A percentile compares a stretch with the other conserved stretches of the same genome.
phyloP scores from a whole-genome alignment of 2,888 invertebrate species.

The Germaria angustata region DNA sequence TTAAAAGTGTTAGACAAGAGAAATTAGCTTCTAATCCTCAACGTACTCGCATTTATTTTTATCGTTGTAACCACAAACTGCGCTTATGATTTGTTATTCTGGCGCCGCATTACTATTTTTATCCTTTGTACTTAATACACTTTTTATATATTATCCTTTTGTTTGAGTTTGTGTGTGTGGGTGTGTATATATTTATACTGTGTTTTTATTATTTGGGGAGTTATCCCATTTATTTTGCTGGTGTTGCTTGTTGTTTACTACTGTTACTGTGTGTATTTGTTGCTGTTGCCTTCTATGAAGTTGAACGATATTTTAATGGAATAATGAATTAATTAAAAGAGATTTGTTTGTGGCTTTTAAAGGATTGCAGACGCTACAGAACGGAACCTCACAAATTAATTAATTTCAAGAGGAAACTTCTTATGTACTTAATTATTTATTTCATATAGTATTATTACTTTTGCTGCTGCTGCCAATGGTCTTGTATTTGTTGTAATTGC shows the following conservation, averaged over 20 bases:
- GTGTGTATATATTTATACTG: not conserved
- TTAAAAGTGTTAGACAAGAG: constrained; percentile 14
- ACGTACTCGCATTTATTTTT: not conserved
- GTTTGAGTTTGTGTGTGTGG: not conserved
- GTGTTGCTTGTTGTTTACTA: not conserved
- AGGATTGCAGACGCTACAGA: constrained; percentile 71
- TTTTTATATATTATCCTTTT: not conserved
- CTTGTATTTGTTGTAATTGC: constrained; percentile 8
- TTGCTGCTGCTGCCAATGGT: constrained; percentile 12
- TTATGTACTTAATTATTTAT: constrained; percentile 53
- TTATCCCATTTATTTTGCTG: not conserved
- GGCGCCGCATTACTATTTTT: constrained; percentile 27
- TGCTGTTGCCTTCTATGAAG: constrained; percentile 38
- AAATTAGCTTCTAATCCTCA: constrained; percentile 36
- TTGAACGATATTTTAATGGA: constrained; percentile 72
- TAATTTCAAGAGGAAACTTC: constrained; percentile 60
- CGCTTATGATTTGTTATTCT: constrained; percentile 52
- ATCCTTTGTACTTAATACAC: constrained; percentile 26
- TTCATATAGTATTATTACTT: constrained; percentile 41
- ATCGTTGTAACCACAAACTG: constrained; percentile 41
- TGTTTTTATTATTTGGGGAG: constrained; percentile 14
- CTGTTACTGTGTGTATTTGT: constrained; percentile 23
- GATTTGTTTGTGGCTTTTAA: constrained; percentile 78
- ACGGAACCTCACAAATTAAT: constrained; percentile 62
- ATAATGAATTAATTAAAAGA: constrained; percentile 79